Conservation (phyloP, 2,888 invertebrate genomes). For the Papilio gigon region DNA sequence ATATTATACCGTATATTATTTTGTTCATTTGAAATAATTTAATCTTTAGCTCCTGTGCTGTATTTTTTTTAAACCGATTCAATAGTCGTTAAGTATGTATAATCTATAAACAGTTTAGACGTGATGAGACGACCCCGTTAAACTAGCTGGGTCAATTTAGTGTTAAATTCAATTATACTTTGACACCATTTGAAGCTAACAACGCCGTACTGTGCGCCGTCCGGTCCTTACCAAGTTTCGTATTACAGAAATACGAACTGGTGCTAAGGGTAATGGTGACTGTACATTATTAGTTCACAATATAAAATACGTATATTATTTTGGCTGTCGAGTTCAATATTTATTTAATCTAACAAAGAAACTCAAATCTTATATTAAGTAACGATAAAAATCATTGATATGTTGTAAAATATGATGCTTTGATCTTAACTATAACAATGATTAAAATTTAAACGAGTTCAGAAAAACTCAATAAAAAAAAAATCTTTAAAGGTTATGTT, state of each 20-base stretch:
- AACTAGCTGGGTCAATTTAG: constrained; percentile 39
- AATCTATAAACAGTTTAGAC: constrained; percentile 27
- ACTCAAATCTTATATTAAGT: too few relatives aligned
- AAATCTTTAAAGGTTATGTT: too few relatives aligned
- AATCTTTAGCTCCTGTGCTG: too few relatives aligned
- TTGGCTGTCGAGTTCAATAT: not conserved
- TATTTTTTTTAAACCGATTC: not conserved
- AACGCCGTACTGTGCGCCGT: constrained; percentile 9
- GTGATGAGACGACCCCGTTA: constrained; percentile 32
- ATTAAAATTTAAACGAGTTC: too few relatives aligned
- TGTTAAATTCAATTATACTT: constrained; percentile 42
- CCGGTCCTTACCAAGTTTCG: constrained; percentile 28
- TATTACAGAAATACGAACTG: constrained; percentile 31
- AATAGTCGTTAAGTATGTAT: not conserved
- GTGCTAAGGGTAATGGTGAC: constrained; percentile 1
- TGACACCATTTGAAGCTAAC: constrained; percentile 35
- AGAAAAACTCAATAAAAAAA: too few relatives aligned
- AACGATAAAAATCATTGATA: too few relatives aligned
- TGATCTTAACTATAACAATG: too few relatives aligned
- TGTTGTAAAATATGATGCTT: too few relatives aligned
- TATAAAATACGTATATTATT: not conserved
- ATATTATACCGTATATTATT: constrained; percentile 50
- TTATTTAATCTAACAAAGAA: not conserved
- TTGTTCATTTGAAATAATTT: too few relatives aligned
- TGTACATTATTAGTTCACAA: not conserved